These are phyloP conservation scores for Abrostola triplasia DNA, from an alignment of 2,888 invertebrate species.

Conservation along the genomic window DNA sequence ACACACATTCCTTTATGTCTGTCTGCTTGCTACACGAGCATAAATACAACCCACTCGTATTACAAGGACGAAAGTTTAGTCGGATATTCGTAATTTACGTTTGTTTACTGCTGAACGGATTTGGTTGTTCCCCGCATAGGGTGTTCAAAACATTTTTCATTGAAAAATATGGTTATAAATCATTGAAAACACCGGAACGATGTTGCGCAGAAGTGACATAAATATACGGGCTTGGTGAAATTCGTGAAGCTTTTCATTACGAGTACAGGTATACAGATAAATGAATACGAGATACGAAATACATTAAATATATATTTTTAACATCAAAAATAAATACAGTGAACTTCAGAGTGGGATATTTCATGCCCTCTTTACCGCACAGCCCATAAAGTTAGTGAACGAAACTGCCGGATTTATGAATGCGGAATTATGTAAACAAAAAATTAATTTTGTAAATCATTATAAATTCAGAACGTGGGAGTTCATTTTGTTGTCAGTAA, in stretches of 20 bases:
- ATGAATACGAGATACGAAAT: too few relatives aligned
- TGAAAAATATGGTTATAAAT: slow-evolving; percentile 2
- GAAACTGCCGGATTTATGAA: slow-evolving; percentile 39
- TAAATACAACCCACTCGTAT: slow-evolving; percentile 2
- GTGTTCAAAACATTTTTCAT: slow-evolving; percentile 2
- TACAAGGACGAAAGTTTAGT: not conserved
- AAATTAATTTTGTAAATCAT: slow-evolving; percentile 30
- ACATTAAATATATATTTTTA: slow-evolving; percentile 2
- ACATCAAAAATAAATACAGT: slow-evolving; percentile 13
- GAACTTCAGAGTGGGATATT: slow-evolving; percentile 18
- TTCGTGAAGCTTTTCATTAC: slow-evolving; percentile 10
- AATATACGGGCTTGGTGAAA: slow-evolving; percentile 1
- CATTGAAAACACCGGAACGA: not conserved
- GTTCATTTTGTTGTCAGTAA: slow-evolving; percentile 37
- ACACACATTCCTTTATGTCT: slow-evolving; percentile 31
- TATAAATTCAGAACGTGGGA: slow-evolving; percentile 33
- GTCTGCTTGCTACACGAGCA: slow-evolving; percentile 1
- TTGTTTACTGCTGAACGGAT: slow-evolving; percentile 5
- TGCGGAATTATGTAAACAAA: slow-evolving; percentile 40
- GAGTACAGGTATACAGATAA: not conserved
- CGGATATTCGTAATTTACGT: slow-evolving; percentile 6
- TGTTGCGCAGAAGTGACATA: not conserved
- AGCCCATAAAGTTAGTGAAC: slow-evolving; percentile 26
- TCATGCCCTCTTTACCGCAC: slow-evolving; percentile 29
- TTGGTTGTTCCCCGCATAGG: not conserved